Base-by-base conservation (phyloP, 2,888 invertebrate species). In the Ophioninae sp. region DNA sequence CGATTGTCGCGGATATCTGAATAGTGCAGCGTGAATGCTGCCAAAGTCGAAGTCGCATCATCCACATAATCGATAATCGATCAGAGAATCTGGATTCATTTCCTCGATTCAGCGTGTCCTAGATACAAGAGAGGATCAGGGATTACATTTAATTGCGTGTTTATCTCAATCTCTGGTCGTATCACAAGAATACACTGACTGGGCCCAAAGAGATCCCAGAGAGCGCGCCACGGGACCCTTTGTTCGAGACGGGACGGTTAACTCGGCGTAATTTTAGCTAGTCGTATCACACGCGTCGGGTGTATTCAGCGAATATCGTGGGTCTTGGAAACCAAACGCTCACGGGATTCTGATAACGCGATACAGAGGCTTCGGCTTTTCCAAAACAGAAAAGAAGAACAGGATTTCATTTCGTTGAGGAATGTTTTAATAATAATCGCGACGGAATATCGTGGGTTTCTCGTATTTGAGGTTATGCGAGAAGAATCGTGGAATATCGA, bases 221-320 rank as follows among this genome's bases (percentile, higher is more conserved):
- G 17, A 68, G n/a, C n/a, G 17, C 17, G 1, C 44, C 23, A 21
- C 17, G 23, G 23, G 44, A 41, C 68, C 68, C 50, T 68, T 67
- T 65, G n/a, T 67, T 67, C 50, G 21, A 17, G 41, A 67, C 39
- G 23, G 44, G 44, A 68, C 39, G 50, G 20, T 41, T 44, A 23
- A 23, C 50, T 68, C 68, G 23, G 68, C 68, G 68, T 68, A 68
- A 68, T 50, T 50, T 68, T 23, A 50, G 30, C 68, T 68, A 23
- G 50, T 30, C 50, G 68, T 50, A 68, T 44, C 50, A 68, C 68
- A 50, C 68, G 68, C 50, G 50, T 68, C 23, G 44, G 2, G 21
- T 68, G 68, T 68, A 23, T 50, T 68, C 50, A 68, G 50, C 50
- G 23, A 30, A 68, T 7, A 68, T 17, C 68, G 68, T 50, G 50